phyloP scores from a whole-genome alignment of 2,888 invertebrate genomes.

The Dysmachus trigonus region DNA sequence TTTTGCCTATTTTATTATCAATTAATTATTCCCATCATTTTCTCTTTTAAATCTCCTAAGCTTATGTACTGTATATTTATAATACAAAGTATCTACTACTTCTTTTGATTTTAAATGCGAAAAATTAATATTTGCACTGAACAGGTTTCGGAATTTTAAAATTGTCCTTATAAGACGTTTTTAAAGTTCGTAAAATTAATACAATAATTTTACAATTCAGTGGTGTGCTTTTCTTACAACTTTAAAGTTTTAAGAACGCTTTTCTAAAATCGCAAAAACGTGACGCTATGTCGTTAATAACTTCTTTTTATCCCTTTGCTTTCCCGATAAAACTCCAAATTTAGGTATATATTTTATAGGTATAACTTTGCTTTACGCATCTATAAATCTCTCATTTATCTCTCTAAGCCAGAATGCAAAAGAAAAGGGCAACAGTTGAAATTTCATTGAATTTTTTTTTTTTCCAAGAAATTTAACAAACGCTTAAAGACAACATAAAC shows the following conservation, averaged over 20 bases:
- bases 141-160: neutral
- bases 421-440: neutral
- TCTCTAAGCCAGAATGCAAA: neutral
- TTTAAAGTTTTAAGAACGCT: neutral
- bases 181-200: neutral
- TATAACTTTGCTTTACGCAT: neutral
- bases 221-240: too few species aligned
- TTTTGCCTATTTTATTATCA: neutral
- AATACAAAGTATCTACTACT: neutral
- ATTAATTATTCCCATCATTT: neutral
- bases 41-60: neutral
- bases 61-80: too few species aligned
- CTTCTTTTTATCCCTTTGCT: neutral
- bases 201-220: too few species aligned
- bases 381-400: neutral
- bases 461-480: neutral
- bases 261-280: neutral
- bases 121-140: neutral
- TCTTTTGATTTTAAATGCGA: neutral
- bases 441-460: neutral
- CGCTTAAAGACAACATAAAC: neutral
- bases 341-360: neutral
- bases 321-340: neutral
- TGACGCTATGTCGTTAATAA: neutral
- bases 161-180: neutral